Percentiles rank a stretch among this genome's conserved stretches.
Evolutionary conservation across 1,140 invertebrate species (phyloP).

Genomic region (Geopemphigus sp.): DNA sequence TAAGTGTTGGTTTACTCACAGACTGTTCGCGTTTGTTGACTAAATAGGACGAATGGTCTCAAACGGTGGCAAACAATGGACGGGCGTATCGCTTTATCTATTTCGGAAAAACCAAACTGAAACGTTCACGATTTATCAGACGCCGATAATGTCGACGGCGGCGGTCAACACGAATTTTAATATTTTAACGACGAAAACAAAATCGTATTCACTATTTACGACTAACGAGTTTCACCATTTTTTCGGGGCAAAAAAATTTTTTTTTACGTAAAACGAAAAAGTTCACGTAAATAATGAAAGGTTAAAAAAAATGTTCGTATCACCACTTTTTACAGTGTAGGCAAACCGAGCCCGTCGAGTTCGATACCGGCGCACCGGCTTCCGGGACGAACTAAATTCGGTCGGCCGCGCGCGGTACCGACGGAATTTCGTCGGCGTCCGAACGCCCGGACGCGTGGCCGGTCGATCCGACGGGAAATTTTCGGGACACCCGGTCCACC

Average conservation of each 20-base stretch:
- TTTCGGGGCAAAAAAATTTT: conserved; percentile 2
- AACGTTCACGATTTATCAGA: background rate
- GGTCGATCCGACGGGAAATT: background rate
- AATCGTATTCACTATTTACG: background rate
- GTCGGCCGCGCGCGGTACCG: too few species aligned
- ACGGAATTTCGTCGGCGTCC: background rate
- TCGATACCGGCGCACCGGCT: background rate
- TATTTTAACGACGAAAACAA: background rate
- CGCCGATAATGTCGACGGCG: background rate
- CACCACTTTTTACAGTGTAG: conserved; percentile 44
- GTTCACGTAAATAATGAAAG: conserved; percentile 50
- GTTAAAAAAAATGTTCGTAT: conserved; percentile 49
- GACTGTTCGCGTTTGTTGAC: conserved; percentile 35
- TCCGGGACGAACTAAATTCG: background rate
- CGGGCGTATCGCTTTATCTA: conserved; percentile 44
- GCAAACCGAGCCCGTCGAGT: background rate
- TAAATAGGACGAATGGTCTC: conserved; percentile 3
- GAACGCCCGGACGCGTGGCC: background rate
- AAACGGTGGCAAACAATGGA: conserved; percentile 38
- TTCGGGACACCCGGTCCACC: background rate
- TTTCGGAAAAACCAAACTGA: conserved; percentile 9
- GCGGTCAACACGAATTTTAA: background rate
- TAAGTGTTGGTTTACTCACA: conserved; percentile 44
- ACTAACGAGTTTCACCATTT: background rate
- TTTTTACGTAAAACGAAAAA: conserved; percentile 36